Evolutionary conservation across 1,140 invertebrate species (phyloP), one percentile per base, ranked within the genome.

Genomic region (Bombus superbus): DNA sequence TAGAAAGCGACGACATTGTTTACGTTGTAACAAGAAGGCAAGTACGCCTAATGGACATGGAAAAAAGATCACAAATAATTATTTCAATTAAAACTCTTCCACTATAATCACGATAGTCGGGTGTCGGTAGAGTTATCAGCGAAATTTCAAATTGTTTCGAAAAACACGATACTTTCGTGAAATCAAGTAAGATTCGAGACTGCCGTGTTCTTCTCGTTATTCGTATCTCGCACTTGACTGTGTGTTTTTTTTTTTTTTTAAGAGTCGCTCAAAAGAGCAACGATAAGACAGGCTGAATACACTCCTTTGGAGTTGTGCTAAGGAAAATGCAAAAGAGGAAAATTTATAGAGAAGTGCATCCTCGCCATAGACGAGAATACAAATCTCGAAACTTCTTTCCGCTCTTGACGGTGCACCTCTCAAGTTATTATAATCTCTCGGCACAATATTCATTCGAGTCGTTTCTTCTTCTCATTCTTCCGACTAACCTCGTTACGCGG

Each of bases 381-480:
- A 64, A 74, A 74, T 64, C 69, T 44, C n/a, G 42, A 35, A 66
- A 75, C 57, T 66, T 82, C 72, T 66, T 66, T 66, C 42, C 5
- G 62, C 71, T 62, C 64, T 62, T 74, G 53, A 80, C 66, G 64
- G 42, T 25, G 42, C 22, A 76, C 68, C 71, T 83, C 71, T 47
- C 59, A 76, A 76, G 62, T 53, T 76, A 83, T 82, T 66, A 64
- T 72, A 75, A 38, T 42, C 72, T 40, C 40, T n/a, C 59, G 40
- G 62, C 32, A 47, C 40, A 53, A 76, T 76, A 64, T 75, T 75
- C 72, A 47, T 64, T 66, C 25, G n/a, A 82, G 40, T 11, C 80
- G 62, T 42, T 78, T 28, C 64, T 69, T 69, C n/a, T 78, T 62
- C 71, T 59, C 44, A 47, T 71, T 38, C 66, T 71, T 79, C 78